Percentiles rank a stretch among this genome's conserved stretches.
These are phyloP conservation scores for Bombyx huttoni DNA, from an alignment of 2,888 invertebrate species.

Conservation along the genomic window DNA sequence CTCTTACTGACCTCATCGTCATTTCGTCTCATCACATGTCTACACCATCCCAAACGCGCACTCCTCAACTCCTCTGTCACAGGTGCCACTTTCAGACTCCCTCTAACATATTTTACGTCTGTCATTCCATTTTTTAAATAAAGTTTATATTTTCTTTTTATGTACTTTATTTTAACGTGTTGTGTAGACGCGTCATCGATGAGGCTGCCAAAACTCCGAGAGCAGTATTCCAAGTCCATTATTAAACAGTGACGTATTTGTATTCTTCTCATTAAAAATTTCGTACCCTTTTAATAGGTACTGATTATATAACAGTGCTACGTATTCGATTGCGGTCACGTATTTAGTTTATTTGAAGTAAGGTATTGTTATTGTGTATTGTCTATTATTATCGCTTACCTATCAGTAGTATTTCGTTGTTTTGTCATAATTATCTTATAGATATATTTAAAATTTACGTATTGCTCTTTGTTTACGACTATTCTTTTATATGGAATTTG, in stretches of 20 bases:
- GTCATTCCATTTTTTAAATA: not conserved
- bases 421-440: too few relatives aligned
- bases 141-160: not conserved
- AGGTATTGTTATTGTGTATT: too few relatives aligned
- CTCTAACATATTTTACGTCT: not conserved
- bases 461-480: too few relatives aligned
- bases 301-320: conserved; percentile 22
- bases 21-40: too few relatives aligned
- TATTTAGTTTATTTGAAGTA: conserved; percentile 33
- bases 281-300: not conserved
- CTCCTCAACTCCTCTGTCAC: too few relatives aligned
- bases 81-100: too few relatives aligned
- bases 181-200: conserved; percentile 8
- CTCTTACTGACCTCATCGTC: too few relatives aligned
- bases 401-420: too few relatives aligned
- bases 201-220: conserved; percentile 1
- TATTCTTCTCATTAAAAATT: conserved; percentile 15
- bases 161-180: conserved; percentile 11
- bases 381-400: too few relatives aligned
- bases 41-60: too few relatives aligned
- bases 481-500: too few relatives aligned
- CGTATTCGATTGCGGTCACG: conserved; percentile 39
- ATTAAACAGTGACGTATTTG: conserved; percentile 10
- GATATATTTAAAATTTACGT: too few relatives aligned
- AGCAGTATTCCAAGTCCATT: conserved; percentile 17